These are phyloP conservation scores for Eupelmus urozonus DNA, from an alignment of 2,888 invertebrate species.

Conservation along the genomic window DNA sequence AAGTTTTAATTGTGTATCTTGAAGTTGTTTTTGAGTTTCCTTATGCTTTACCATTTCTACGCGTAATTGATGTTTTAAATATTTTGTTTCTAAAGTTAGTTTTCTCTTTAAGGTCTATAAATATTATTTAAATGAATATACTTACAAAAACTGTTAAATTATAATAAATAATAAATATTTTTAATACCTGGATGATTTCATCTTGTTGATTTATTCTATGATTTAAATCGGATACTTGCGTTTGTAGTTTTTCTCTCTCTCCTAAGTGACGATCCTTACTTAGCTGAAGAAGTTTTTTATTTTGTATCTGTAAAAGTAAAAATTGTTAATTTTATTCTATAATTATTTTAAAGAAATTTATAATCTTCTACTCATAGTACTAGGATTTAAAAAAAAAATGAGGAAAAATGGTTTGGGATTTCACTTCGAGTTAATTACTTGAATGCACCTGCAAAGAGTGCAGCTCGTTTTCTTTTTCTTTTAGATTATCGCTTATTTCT, in stretches of 20 bases:
- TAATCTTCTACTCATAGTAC: neutral
- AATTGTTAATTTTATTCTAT: neutral
- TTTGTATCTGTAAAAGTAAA: constrained; percentile 79
- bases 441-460: constrained; percentile 79
- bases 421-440: constrained; percentile 54
- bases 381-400: neutral
- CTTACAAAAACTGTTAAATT: neutral
- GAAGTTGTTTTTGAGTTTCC: constrained; percentile 84
- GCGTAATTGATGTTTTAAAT: constrained; percentile 84
- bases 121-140: constrained; percentile 10
- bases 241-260: constrained; percentile 86
- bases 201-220: constrained; percentile 75
- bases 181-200: constrained; percentile 75
- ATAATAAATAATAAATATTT: neutral
- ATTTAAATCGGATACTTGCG: constrained; percentile 78
- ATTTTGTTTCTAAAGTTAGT: constrained; percentile 86
- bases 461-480: constrained; percentile 84
- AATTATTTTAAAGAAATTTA: neutral
- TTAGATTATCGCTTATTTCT: constrained; percentile 82
- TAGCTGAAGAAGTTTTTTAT: constrained; percentile 84
- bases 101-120: constrained; percentile 82
- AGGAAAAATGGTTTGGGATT: constrained; percentile 28
- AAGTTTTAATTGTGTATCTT: constrained; percentile 81
- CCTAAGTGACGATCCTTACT: constrained; percentile 86
- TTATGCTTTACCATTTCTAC: constrained; percentile 85